Percentiles rank a stretch among this genome's conserved stretches.
Conservation (phyloP, 2,113 vertebrate species). For the Gobius niger region DNA sequence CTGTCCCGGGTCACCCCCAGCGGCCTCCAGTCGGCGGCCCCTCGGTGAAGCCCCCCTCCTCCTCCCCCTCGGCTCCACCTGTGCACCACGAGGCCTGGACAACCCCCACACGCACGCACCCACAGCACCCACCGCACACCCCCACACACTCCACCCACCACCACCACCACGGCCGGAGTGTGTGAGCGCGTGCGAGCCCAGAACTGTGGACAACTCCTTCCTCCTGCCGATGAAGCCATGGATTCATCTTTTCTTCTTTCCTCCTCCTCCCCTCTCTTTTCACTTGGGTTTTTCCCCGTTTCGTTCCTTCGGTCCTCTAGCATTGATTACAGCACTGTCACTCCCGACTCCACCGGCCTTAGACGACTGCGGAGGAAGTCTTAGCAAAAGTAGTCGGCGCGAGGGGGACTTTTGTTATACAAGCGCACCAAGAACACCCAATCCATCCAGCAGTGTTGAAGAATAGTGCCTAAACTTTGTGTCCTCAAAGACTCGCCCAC, state of each 20-base stretch:
- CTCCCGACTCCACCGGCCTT: conserved; percentile 24
- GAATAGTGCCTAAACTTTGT: conserved; percentile 36
- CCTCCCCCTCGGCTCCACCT: conserved; percentile 15
- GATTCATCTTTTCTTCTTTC: conserved; percentile 20
- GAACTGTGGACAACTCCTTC: conserved; percentile 33
- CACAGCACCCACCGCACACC: background rate
- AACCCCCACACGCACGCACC: conserved; percentile 78
- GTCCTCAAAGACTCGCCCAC: conserved; percentile 37
- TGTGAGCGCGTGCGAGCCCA: conserved; percentile 19
- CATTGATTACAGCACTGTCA: conserved; percentile 31
- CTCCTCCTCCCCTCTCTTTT: too few relatives aligned
- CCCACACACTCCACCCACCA: conserved; percentile 24
- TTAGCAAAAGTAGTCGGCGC: conserved; percentile 19
- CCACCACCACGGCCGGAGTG: conserved; percentile 59
- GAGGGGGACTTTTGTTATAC: conserved; percentile 36
- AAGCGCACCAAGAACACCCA: conserved; percentile 27
- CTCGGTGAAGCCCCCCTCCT: conserved; percentile 83
- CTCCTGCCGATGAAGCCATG: conserved; percentile 52
- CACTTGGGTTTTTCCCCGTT: conserved; percentile 34
- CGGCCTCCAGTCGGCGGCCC: conserved; percentile 93
- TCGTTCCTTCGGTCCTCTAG: conserved; percentile 14
- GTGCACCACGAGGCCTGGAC: conserved; percentile 80
- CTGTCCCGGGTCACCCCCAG: conserved; percentile 91
- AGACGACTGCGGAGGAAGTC: conserved; percentile 14
- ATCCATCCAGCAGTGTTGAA: conserved; percentile 39